Base-by-base conservation (phyloP, 35 echinoderm and acorn worm genomes). In the Antedon bifida region DNA sequence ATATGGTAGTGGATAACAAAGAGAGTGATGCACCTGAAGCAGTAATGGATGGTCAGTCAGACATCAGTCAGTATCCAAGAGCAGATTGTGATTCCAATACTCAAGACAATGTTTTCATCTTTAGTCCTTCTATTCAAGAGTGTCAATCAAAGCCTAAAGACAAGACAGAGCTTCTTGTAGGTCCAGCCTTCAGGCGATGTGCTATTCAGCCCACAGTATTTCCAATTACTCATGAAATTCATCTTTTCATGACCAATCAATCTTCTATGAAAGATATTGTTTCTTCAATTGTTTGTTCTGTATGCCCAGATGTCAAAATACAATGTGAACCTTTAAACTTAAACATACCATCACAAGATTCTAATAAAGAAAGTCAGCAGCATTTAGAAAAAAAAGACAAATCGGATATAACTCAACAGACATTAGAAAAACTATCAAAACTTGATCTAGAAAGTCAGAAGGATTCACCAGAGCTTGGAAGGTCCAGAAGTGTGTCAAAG, bases 201-300 rank as follows among this genome's bases (percentile, higher is more conserved):
- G 19, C 34, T 31, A 82, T 92, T 0, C n/a, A 29, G 23, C 21
- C 29, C 82, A 3, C 17, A 33, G 0, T 44, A 5, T 88, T 84
- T 85, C 90, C 90, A 55, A 92, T 92, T 45, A 85, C 51, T 33
- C 86, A 92, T 56, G 77, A 92, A 32, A n/a, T 80, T 30, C 83
- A 87, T 32, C 51, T 64, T 23, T 64, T 64, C 19, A 64, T 16
- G 9, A 16, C 51, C 23, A 16, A 21, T 26, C 9, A 64, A 26
- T 26, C 9, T 64, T 1, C 9, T 12, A 2, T 26, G 26, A 64
- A 64, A 26, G 51, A 64, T 8, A 64, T 64, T 64, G 51, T 64
- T 64, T 64, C 51, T 64, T 64, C 51, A 12, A 64, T 64, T 19
- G 26, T 64, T 64, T 7, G 1, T 64, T 8, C 23, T 64, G 51